These are phyloP conservation scores for Sisor rabdophorus DNA, from an alignment of 2,113 vertebrate genomes.

Conservation along the genomic window DNA sequence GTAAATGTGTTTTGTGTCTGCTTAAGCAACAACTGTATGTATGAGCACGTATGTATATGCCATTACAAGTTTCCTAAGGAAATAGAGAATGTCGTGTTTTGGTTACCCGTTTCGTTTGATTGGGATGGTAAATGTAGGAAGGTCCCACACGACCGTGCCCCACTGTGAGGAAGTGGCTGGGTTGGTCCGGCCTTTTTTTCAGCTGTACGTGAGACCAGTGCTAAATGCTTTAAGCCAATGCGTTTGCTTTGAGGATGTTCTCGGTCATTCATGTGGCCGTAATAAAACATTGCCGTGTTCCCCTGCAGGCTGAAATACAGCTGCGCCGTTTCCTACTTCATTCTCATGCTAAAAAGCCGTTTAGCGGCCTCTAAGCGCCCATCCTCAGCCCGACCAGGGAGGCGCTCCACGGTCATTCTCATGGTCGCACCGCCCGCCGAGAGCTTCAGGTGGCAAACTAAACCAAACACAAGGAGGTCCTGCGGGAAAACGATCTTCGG, in stretches of 20 bases:
- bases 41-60: neutral
- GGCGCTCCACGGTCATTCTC: slow-evolving; percentile 69
- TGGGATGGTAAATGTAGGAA: slow-evolving; percentile 12
- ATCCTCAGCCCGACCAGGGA: slow-evolving; percentile 60
- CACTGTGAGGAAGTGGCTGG: slow-evolving; percentile 63
- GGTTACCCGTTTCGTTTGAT: slow-evolving; percentile 14
- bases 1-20: neutral
- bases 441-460: slow-evolving; percentile 72
- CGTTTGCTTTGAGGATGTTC: slow-evolving; percentile 65
- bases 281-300: slow-evolving; percentile 34
- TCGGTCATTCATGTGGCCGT: slow-evolving; percentile 41
- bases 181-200: slow-evolving; percentile 52
- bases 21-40: neutral
- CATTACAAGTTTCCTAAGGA: neutral
- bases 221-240: slow-evolving; percentile 52
- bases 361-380: slow-evolving; percentile 60
- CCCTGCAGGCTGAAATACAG: slow-evolving; percentile 55
- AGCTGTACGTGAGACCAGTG: slow-evolving; percentile 69
- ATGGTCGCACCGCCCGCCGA: slow-evolving; percentile 71
- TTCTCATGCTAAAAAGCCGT: slow-evolving; percentile 77
- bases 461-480: slow-evolving; percentile 63
- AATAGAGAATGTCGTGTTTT: too few species aligned
- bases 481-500: slow-evolving; percentile 43
- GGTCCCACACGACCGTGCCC: neutral
- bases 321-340: slow-evolving; percentile 70